These are phyloP conservation scores for Tenualosa ilisha DNA, from an alignment of 2,797 vertebrate genomes.

Conservation along the genomic window DNA sequence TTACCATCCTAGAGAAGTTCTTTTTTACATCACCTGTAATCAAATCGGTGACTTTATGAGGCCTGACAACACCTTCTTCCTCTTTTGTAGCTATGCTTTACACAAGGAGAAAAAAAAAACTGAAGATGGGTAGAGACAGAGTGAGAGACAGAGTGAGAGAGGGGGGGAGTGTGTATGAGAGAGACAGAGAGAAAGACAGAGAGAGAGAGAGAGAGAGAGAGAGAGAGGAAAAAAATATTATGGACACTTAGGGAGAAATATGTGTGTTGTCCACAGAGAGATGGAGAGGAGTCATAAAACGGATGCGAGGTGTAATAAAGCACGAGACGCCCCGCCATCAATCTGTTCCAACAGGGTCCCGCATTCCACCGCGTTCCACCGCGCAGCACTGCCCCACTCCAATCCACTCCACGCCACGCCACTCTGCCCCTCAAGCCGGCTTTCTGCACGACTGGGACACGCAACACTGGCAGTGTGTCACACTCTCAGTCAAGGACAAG, in stretches of 20 bases:
- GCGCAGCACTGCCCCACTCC: not conserved
- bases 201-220: not conserved
- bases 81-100: constrained; percentile 27
- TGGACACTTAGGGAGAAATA: constrained; percentile 40
- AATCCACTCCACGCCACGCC: not conserved
- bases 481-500: constrained; percentile 47
- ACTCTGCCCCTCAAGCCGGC: not conserved
- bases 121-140: not conserved
- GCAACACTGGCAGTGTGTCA: constrained; percentile 39
- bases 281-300: constrained; percentile 46
- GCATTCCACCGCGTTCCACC: not conserved
- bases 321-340: constrained; percentile 42
- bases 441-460: not conserved
- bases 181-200: not conserved
- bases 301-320: constrained; percentile 51
- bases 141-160: not conserved
- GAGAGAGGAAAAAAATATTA: constrained; percentile 28
- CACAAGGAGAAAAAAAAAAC: not conserved
- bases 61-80: constrained; percentile 35
- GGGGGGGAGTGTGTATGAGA: not conserved
- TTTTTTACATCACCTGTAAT: constrained; percentile 31
- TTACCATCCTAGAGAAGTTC: not conserved
- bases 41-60: constrained; percentile 36
- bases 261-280: constrained; percentile 47
- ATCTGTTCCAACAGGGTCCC: constrained; percentile 39